Evolutionary conservation across 2,888 invertebrate genomes (phyloP).

Genomic region (Agrilus cyanescens): DNA sequence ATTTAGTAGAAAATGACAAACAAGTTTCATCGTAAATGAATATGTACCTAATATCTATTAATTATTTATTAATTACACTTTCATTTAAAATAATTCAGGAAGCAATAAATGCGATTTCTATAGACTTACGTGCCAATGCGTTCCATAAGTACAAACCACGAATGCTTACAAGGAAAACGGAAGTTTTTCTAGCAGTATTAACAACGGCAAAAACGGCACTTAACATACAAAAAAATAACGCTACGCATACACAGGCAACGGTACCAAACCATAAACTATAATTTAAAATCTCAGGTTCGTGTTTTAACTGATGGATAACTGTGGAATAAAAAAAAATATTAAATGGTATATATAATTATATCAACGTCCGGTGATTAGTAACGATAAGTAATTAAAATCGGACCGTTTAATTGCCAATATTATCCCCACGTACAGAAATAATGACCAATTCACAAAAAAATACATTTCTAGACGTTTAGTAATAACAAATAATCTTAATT

Average conservation of each 20-base stretch:
- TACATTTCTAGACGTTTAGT: too few species aligned
- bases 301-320: constrained; percentile 51
- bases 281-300: constrained; percentile 51
- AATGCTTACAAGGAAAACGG: constrained; percentile 52
- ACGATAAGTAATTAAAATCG: background rate
- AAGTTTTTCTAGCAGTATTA: constrained; percentile 66
- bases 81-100: too few species aligned
- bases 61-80: background rate
- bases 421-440: too few species aligned
- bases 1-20: too few species aligned
- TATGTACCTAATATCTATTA: too few species aligned
- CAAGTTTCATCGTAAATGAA: too few species aligned
- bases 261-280: constrained; percentile 69
- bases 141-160: constrained; percentile 70
- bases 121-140: constrained; percentile 55
- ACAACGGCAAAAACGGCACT: constrained; percentile 66
- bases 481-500: too few species aligned
- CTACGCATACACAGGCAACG: constrained; percentile 54
- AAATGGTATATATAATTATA: too few species aligned
- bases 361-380: background rate
- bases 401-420: too few species aligned
- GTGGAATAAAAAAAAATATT: constrained; percentile 26
- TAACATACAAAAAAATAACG: constrained; percentile 56
- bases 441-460: too few species aligned
- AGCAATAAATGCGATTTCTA: background rate